These are phyloP conservation scores for Sapayoa aenigma DNA, from an alignment of 2,113 vertebrate species.

Conservation along the genomic window DNA sequence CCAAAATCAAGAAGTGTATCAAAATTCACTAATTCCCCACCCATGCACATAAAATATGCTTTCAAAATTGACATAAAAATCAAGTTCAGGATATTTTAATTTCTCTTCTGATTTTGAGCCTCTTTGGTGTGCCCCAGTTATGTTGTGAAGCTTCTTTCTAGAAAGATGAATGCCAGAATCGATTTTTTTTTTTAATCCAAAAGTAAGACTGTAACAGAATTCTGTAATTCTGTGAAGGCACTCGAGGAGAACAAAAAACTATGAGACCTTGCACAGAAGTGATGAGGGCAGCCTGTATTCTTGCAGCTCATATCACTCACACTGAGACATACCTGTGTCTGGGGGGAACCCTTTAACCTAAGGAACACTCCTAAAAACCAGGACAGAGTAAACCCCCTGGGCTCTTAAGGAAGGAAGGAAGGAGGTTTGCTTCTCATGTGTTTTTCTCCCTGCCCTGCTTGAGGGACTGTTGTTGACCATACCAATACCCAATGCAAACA, in stretches of 20 bases:
- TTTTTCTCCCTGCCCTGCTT: not conserved
- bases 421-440: not conserved
- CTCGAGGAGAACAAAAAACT: not conserved
- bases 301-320: not conserved
- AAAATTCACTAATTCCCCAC: not conserved
- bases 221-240: not conserved
- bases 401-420: not conserved
- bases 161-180: not conserved
- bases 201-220: not conserved
- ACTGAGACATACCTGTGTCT: not conserved
- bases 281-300: not conserved
- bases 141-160: not conserved
- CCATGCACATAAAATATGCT: not conserved
- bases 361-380: not conserved
- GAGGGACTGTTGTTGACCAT: not conserved
- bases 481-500: not conserved
- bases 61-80: constrained; percentile 9
- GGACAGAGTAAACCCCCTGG: not conserved
- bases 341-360: not conserved
- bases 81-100: not conserved
- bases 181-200: not conserved
- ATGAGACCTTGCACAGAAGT: not conserved
- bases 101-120: not conserved
- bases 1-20: not conserved
- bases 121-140: not conserved